Evolutionary conservation across 1,140 invertebrate species (phyloP).

Genomic region (Papilio glaucus): DNA sequence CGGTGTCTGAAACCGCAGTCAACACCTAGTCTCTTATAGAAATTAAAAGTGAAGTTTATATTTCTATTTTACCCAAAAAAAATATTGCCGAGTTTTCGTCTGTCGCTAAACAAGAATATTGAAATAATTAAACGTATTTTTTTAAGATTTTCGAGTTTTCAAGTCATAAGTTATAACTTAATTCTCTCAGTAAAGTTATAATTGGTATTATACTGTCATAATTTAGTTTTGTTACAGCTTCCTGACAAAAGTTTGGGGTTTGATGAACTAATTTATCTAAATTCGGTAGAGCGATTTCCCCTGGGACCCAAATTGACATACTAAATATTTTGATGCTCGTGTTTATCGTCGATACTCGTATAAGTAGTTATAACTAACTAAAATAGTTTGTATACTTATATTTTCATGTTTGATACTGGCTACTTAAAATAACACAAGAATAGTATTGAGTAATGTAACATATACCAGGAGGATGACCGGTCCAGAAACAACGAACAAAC

Average conservation of each 20-base stretch:
- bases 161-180: background rate
- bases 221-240: constrained; percentile 14
- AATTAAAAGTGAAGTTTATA: background rate
- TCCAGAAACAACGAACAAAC: too few species aligned
- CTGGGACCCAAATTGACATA: background rate
- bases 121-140: background rate
- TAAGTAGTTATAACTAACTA: too few species aligned
- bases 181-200: background rate
- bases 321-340: background rate
- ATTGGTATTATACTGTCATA: background rate
- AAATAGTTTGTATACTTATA: too few species aligned
- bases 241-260: constrained; percentile 8
- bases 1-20: too few species aligned
- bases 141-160: background rate
- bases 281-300: background rate
- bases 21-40: too few species aligned
- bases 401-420: too few species aligned
- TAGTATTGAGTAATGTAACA: too few species aligned
- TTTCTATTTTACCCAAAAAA: too few species aligned
- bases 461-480: too few species aligned
- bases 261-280: constrained; percentile 13
- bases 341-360: background rate
- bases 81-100: too few species aligned
- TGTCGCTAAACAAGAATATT: background rate
- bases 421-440: too few species aligned